These are phyloP conservation scores for Amiota minor DNA, from an alignment of 2,888 invertebrate genomes.

Conservation along the genomic window DNA sequence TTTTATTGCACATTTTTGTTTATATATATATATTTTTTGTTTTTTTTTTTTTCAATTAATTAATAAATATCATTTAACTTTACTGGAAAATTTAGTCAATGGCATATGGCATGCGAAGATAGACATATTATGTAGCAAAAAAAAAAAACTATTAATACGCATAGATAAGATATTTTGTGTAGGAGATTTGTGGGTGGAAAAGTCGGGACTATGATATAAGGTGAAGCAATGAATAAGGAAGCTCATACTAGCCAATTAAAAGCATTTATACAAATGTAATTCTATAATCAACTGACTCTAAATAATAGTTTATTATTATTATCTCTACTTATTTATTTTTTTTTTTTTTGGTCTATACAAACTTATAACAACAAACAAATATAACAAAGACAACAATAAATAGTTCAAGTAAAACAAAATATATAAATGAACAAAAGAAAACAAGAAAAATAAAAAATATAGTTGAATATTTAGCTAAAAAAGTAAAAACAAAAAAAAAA, in stretches of 20 bases:
- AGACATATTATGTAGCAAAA: neutral
- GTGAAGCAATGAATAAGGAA: conserved; percentile 20
- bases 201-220: no score
- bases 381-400: conserved; percentile 23
- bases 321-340: no score
- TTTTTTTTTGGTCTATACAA: conserved; percentile 10
- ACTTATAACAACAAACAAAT: neutral
- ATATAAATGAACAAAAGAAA: conserved; percentile 11
- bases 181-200: no score
- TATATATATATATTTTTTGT: no score
- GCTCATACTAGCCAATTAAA: conserved; percentile 36
- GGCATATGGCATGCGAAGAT: neutral
- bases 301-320: conserved; percentile 15
- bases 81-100: no score
- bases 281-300: conserved; percentile 31
- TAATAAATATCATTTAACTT: no score
- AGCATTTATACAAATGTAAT: conserved; percentile 38
- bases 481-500: neutral
- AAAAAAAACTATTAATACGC: neutral
- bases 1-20: no score
- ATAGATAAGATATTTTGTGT: no score
- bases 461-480: conserved; percentile 12
- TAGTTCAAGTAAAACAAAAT: conserved; percentile 22
- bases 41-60: no score
- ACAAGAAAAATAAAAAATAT: neutral